phyloP scores from a whole-genome alignment of 1,140 invertebrate species.

The Belonocnema kinseyi region DNA sequence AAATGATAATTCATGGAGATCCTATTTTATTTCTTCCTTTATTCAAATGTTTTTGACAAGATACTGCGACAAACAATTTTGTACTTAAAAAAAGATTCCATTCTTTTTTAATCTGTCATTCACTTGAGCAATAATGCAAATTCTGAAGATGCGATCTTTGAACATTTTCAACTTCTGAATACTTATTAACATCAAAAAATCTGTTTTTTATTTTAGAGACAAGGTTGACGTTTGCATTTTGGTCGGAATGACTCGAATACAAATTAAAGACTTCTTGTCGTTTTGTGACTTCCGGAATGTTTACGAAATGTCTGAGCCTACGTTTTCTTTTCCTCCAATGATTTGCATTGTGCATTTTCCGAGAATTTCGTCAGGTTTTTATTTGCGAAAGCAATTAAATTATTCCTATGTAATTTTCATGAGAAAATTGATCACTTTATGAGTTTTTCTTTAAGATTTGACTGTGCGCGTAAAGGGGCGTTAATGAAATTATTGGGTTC shows the following conservation, averaged over 20 bases:
- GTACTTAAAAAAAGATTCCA: too few species aligned
- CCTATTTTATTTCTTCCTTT: not conserved
- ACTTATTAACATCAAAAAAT: too few species aligned
- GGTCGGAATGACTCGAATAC: not conserved
- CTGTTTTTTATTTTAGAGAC: too few species aligned
- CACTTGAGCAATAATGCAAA: too few species aligned
- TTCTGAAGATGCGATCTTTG: too few species aligned
- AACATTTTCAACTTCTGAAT: too few species aligned
- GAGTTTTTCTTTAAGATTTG: not conserved
- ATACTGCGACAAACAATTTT: too few species aligned
- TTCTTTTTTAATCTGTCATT: too few species aligned
- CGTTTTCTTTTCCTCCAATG: not conserved
- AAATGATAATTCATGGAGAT: slow-evolving; percentile 15
- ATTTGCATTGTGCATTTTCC: not conserved
- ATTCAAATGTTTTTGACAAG: too few species aligned
- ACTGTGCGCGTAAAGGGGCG: not conserved
- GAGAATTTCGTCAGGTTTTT: not conserved
- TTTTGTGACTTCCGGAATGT: not conserved
- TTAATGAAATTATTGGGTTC: slow-evolving; percentile 7
- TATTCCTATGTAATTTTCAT: not conserved
- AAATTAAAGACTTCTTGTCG: not conserved
- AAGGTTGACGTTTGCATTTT: too few species aligned
- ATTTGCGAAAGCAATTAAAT: not conserved
- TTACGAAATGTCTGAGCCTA: not conserved
- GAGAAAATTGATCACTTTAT: not conserved